A percentile compares a stretch with the other conserved stretches of the same genome.
Evolutionary conservation across 2,888 invertebrate genomes (phyloP).

Genomic region (Acanthosepion lycidas): DNA sequence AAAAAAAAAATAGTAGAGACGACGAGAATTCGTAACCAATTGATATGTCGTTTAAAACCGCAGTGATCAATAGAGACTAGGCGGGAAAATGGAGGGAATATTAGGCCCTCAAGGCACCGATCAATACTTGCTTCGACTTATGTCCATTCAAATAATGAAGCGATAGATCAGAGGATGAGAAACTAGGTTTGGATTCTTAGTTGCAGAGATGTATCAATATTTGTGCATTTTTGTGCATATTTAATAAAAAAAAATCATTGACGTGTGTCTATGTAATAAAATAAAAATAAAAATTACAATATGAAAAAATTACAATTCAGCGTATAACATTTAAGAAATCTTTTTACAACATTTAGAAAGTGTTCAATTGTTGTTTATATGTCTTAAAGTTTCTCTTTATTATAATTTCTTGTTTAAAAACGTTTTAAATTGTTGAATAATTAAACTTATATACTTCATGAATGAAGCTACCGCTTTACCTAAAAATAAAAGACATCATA

Average conservation of each 20-base stretch:
- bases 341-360: background rate
- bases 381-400: too few species aligned
- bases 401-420: too few species aligned
- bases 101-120: background rate
- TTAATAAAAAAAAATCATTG: background rate
- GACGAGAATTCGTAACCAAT: background rate
- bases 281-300: background rate
- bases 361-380: too few species aligned
- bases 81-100: background rate
- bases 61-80: background rate
- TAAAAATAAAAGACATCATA: too few species aligned
- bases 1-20: background rate
- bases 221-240: background rate
- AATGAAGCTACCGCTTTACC: too few species aligned
- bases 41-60: background rate
- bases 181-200: background rate
- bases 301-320: background rate
- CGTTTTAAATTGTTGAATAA: too few species aligned
- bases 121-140: background rate
- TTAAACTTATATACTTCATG: background rate
- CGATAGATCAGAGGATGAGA: background rate
- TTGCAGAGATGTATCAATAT: background rate
- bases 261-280: background rate
- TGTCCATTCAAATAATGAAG: background rate
- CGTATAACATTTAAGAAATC: background rate